Percentiles rank a stretch among this genome's conserved stretches.
phyloP scores from a whole-genome alignment of 2,888 invertebrate genomes.

The Troilus luridus region DNA sequence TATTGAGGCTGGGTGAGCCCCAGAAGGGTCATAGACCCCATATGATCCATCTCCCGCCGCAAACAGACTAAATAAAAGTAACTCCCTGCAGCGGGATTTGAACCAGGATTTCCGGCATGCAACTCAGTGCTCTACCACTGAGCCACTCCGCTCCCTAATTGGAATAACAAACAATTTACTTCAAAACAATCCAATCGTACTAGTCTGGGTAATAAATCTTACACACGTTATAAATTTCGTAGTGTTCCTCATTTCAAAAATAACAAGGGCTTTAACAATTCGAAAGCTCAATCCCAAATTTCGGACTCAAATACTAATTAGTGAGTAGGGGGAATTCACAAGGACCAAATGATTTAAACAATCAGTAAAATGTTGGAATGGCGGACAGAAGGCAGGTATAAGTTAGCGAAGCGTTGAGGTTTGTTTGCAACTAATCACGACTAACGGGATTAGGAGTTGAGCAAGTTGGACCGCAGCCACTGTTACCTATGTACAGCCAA shows the following conservation, averaged over 20 bases:
- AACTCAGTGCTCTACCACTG: no score
- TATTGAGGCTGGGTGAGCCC: no score
- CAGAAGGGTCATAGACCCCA: no score
- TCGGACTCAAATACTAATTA: constrained; percentile 15
- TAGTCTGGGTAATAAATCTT: no score
- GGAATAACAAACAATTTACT: no score
- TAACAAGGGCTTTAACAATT: not conserved
- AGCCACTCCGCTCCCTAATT: no score
- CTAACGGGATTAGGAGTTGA: constrained; percentile 29
- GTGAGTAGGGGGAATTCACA: not conserved
- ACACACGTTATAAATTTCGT: not conserved
- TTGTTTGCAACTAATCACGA: constrained; percentile 38
- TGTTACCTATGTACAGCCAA: not conserved
- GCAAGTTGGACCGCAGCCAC: constrained; percentile 12
- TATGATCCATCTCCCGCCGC: no score
- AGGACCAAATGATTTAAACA: constrained; percentile 2
- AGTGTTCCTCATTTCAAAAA: not conserved
- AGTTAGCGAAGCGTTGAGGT: constrained; percentile 10
- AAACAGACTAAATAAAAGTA: no score
- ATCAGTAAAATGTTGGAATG: not conserved
- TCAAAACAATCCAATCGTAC: no score
- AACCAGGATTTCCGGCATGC: no score
- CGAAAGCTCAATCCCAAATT: not conserved
- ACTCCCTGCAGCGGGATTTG: no score
- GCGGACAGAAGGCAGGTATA: constrained; percentile 8